A percentile compares a stretch with the other conserved stretches of the same genome.
Conservation (phyloP, 2,113 vertebrate species). For the Indri indri region DNA sequence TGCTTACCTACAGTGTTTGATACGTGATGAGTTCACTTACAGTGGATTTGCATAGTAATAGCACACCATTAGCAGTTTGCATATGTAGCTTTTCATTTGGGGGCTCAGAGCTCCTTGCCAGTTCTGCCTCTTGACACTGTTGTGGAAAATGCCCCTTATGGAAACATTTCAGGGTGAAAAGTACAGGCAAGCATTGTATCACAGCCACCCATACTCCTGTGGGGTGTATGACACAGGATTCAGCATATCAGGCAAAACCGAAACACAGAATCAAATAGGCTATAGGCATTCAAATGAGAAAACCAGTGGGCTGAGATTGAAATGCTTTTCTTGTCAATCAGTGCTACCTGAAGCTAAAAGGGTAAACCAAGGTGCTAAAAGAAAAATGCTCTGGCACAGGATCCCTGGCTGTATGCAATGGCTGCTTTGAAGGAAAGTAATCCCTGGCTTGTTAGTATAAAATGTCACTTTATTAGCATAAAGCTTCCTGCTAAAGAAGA, state of each 20-base stretch:
- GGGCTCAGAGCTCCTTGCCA: neutral
- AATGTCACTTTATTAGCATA: constrained; percentile 44
- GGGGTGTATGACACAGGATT: neutral
- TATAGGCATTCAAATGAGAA: neutral
- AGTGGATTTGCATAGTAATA: constrained; percentile 75
- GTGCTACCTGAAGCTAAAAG: neutral
- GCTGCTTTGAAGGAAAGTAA: neutral
- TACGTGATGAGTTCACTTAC: constrained; percentile 71
- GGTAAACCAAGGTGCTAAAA: neutral
- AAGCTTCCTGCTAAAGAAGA: neutral
- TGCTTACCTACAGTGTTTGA: neutral
- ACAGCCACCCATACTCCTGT: neutral
- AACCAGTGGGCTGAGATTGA: neutral
- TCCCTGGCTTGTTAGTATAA: constrained; percentile 24
- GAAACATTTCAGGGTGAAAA: neutral
- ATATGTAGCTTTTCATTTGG: constrained; percentile 38
- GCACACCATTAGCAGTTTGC: constrained; percentile 49
- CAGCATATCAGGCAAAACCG: neutral
- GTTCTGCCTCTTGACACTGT: constrained; percentile 30
- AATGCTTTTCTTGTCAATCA: neutral
- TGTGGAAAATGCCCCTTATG: neutral
- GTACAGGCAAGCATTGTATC: neutral
- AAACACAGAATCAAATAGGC: neutral
- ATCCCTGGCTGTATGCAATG: neutral
- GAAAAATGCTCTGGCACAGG: neutral